phyloP scores from a whole-genome alignment of 1,140 invertebrate genomes.

The Pseudomyrmex dendroicus region DNA sequence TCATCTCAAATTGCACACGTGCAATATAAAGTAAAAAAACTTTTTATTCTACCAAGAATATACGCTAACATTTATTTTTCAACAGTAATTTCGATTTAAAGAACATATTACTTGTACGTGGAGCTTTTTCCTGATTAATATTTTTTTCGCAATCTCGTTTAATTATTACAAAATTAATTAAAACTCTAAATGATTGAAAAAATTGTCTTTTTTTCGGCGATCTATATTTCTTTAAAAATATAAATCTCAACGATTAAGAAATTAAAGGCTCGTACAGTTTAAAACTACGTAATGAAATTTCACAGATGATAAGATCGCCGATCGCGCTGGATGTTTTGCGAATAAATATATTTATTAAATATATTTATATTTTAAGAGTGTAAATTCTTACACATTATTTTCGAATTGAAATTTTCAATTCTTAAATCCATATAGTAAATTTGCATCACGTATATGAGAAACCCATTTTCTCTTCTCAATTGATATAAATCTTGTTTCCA shows the following conservation, averaged over 20 bases:
- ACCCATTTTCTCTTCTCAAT: no score
- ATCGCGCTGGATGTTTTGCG: no score
- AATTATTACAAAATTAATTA: conserved; percentile 4
- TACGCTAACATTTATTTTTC: not conserved
- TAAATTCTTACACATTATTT: no score
- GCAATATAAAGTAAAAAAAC: not conserved
- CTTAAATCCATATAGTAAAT: no score
- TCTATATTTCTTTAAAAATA: not conserved
- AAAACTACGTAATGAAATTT: no score
- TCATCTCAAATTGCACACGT: not conserved
- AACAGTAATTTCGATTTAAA: not conserved
- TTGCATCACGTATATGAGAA: no score
- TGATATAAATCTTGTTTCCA: not conserved
- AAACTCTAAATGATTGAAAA: not conserved
- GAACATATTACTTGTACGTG: not conserved
- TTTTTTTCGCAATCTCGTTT: not conserved
- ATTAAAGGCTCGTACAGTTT: no score
- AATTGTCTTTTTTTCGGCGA: not conserved
- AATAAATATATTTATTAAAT: no score
- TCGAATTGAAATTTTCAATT: no score
- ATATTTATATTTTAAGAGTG: no score
- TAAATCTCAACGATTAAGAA: not conserved
- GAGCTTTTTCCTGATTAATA: not conserved
- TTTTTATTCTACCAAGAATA: not conserved
- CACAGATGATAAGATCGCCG: no score